Evolutionary conservation across 2,113 vertebrate species (phyloP).

Genomic region (Vidua macroura): DNA sequence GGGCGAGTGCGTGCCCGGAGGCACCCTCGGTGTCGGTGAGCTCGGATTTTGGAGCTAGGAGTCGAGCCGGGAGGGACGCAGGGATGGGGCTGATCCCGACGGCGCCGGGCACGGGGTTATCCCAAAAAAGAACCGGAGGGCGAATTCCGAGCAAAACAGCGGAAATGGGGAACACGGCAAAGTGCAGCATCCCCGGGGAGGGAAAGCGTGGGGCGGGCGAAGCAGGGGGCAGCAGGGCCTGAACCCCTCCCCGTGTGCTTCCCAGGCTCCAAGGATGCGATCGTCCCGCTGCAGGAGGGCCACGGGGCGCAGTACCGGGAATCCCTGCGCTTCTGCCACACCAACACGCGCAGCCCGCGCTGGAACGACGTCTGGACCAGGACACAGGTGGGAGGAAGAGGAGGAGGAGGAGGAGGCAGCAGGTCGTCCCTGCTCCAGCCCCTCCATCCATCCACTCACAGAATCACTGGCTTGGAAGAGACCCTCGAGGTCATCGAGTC

Average conservation of each 20-base stretch:
- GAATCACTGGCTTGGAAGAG: not conserved
- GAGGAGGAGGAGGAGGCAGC: not conserved
- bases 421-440: not conserved
- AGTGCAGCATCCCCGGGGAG: rapidly evolving
- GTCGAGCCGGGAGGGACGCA: rapidly evolving
- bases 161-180: rapidly evolving
- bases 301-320: rapidly evolving
- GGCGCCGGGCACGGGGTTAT: not conserved
- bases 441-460: too few relatives aligned
- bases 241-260: rapidly evolving
- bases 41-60: rapidly evolving
- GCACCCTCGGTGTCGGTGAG: rapidly evolving
- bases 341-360: constrained; percentile 71
- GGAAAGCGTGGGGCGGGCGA: rapidly evolving
- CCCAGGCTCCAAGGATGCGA: not conserved
- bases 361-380: constrained; percentile 92
- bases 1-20: rapidly evolving
- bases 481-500: not conserved
- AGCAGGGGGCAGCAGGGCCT: not conserved
- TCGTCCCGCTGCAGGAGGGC: constrained; percentile 75
- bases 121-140: rapidly evolving
- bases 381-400: constrained; percentile 77
- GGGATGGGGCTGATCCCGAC: not conserved
- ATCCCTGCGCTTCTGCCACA: constrained; percentile 82
- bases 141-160: rapidly evolving